Conservation (phyloP, 1,140 invertebrate species). For the Philotrypesis tridentata region DNA sequence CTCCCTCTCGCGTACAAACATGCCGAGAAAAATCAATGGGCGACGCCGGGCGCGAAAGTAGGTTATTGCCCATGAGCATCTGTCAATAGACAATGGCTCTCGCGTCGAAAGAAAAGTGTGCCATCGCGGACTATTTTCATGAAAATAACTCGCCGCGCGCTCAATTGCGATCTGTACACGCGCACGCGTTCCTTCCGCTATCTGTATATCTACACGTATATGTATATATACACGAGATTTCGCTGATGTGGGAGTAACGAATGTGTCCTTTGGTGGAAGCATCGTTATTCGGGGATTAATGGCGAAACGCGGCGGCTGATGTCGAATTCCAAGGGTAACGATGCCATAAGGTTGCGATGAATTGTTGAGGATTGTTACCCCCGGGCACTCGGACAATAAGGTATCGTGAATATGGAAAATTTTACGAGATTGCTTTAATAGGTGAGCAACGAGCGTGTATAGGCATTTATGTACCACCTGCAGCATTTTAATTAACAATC, state of each 20-base stretch:
- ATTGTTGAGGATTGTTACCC: not conserved
- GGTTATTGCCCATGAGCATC: conserved; percentile 26
- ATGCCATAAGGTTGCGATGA: not conserved
- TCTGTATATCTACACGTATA: no score
- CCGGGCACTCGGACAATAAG: not conserved
- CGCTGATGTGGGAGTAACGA: not conserved
- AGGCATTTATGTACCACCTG: not conserved
- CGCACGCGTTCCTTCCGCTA: no score
- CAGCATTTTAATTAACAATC: no score
- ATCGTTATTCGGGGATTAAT: conserved; percentile 25
- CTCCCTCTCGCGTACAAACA: no score
- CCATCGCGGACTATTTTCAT: not conserved
- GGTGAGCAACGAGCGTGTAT: not conserved
- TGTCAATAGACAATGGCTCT: conserved; percentile 14
- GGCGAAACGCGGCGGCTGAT: not conserved
- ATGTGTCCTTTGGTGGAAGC: not conserved
- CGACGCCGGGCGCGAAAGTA: conserved; percentile 1
- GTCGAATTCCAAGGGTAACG: not conserved
- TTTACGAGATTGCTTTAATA: not conserved
- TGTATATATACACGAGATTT: no score
- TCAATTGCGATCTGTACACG: conserved; percentile 21
- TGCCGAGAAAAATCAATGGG: not conserved
- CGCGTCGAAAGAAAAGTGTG: not conserved
- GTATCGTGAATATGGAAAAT: not conserved
- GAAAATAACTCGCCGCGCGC: not conserved